phyloP scores from a whole-genome alignment of 2,888 invertebrate species.

The Rhagonycha fulva region DNA sequence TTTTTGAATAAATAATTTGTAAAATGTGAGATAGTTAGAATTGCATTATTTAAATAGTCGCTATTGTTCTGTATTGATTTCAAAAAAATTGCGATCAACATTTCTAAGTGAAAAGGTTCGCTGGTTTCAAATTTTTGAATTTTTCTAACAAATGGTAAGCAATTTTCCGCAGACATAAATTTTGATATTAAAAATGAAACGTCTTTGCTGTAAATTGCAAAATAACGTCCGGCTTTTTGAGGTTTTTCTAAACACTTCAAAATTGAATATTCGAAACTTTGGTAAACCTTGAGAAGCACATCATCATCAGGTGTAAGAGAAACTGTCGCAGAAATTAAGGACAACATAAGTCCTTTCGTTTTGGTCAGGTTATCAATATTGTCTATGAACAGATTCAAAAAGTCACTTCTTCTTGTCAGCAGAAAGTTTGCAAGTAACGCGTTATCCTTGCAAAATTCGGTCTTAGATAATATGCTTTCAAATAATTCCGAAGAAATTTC shows the following conservation, averaged over 20 bases:
- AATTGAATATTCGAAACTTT: slow-evolving; percentile 66
- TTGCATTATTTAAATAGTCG: slow-evolving; percentile 58
- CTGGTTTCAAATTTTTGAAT: slow-evolving; percentile 65
- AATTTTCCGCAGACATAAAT: slow-evolving; percentile 63
- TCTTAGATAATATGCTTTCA: slow-evolving; percentile 57
- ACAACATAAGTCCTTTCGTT: slow-evolving; percentile 67
- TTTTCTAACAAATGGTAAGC: slow-evolving; percentile 62
- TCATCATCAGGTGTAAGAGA: slow-evolving; percentile 55
- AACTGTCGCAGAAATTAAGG: slow-evolving; percentile 60
- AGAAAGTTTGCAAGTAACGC: slow-evolving; percentile 63
- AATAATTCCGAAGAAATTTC: slow-evolving; percentile 60
- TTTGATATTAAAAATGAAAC: slow-evolving; percentile 63
- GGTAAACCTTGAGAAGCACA: slow-evolving; percentile 60
- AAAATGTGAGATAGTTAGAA: slow-evolving; percentile 61
- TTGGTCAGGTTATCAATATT: slow-evolving; percentile 58
- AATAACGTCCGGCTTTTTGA: slow-evolving; percentile 69
- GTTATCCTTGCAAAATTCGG: slow-evolving; percentile 62
- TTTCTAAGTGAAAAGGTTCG: slow-evolving; percentile 62
- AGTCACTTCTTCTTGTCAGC: slow-evolving; percentile 59
- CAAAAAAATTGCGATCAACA: slow-evolving; percentile 61
- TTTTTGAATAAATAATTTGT: slow-evolving; percentile 58
- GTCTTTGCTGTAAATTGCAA: slow-evolving; percentile 63
- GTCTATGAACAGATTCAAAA: slow-evolving; percentile 57
- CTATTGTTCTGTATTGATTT: slow-evolving; percentile 56
- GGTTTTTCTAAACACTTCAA: slow-evolving; percentile 69